Percentiles rank a stretch among this genome's conserved stretches.
phyloP scores from a whole-genome alignment of 2,888 invertebrate genomes.

The Phaedon cochleariae region DNA sequence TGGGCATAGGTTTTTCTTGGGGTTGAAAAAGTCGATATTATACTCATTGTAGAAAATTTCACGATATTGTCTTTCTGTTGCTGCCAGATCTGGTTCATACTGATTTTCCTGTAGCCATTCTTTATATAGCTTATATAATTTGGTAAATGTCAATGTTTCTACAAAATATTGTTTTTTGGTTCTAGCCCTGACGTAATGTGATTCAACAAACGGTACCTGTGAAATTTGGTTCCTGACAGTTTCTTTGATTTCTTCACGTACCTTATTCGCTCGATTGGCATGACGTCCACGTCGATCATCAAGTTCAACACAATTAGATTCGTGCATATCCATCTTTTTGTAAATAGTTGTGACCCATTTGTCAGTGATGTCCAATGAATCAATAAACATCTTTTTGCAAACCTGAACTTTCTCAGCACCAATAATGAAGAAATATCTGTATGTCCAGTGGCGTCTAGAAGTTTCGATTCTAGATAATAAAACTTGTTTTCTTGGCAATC shows the following conservation, averaged over 20 bases:
- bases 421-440: slow-evolving; percentile 7
- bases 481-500: slow-evolving; percentile 13
- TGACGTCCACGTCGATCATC: slow-evolving; percentile 11
- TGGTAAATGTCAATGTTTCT: not conserved
- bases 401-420: slow-evolving; percentile 11
- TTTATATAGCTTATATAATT: not conserved
- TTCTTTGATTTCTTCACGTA: slow-evolving; percentile 9
- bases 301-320: not conserved
- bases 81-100: not conserved
- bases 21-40: slow-evolving; percentile 1
- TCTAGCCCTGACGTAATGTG: slow-evolving; percentile 1
- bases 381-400: slow-evolving; percentile 20
- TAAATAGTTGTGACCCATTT: slow-evolving; percentile 18
- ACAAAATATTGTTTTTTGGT: not conserved
- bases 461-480: not conserved
- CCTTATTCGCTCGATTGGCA: slow-evolving; percentile 5
- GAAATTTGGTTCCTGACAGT: no score
- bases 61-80: not conserved
- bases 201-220: no score
- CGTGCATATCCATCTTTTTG: not conserved
- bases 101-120: not conserved
- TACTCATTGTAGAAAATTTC: not conserved
- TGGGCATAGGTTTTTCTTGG: slow-evolving; percentile 6
- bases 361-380: slow-evolving; percentile 14
- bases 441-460: slow-evolving; percentile 16